Percentiles rank a stretch among this genome's conserved stretches.
Evolutionary conservation across 2,888 invertebrate genomes (phyloP).

Genomic region (Luperina nickerlii): DNA sequence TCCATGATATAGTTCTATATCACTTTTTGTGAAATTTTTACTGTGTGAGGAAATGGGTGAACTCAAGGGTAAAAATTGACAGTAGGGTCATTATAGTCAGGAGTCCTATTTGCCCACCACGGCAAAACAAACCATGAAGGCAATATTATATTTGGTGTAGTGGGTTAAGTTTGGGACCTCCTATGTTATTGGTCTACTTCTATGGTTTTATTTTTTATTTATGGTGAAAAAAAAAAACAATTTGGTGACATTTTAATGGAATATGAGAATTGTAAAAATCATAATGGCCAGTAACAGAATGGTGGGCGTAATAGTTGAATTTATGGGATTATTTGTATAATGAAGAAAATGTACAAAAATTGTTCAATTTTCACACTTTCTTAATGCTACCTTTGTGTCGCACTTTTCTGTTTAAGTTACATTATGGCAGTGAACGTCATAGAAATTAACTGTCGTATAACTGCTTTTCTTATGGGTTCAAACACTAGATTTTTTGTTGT

Average conservation of each 20-base stretch:
- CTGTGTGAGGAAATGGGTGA: background rate
- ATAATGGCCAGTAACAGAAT: slow-evolving; percentile 71
- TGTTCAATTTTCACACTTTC: slow-evolving; percentile 62
- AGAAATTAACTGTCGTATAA: slow-evolving; percentile 15
- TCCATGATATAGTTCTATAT: background rate
- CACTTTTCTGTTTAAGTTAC: slow-evolving; percentile 57
- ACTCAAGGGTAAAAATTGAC: background rate
- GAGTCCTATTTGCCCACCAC: slow-evolving; percentile 59
- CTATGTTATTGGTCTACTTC: slow-evolving; percentile 75
- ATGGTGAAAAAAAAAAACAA: slow-evolving; percentile 30
- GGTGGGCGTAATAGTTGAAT: slow-evolving; percentile 67
- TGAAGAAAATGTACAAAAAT: slow-evolving; percentile 55
- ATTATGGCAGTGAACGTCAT: slow-evolving; percentile 16
- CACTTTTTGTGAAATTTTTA: background rate
- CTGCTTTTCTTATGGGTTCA: slow-evolving; percentile 20
- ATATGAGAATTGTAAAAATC: slow-evolving; percentile 60
- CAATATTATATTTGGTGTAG: slow-evolving; percentile 84
- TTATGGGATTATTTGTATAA: slow-evolving; percentile 65
- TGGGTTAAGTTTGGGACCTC: slow-evolving; percentile 81
- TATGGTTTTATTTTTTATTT: slow-evolving; percentile 71
- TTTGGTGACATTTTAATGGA: slow-evolving; percentile 53
- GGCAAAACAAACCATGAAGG: slow-evolving; percentile 60
- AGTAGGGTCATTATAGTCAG: background rate
- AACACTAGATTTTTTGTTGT: slow-evolving; percentile 7
- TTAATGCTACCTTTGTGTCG: slow-evolving; percentile 65